phyloP scores from a whole-genome alignment of 2,888 invertebrate genomes.

The Cenopis cana region DNA sequence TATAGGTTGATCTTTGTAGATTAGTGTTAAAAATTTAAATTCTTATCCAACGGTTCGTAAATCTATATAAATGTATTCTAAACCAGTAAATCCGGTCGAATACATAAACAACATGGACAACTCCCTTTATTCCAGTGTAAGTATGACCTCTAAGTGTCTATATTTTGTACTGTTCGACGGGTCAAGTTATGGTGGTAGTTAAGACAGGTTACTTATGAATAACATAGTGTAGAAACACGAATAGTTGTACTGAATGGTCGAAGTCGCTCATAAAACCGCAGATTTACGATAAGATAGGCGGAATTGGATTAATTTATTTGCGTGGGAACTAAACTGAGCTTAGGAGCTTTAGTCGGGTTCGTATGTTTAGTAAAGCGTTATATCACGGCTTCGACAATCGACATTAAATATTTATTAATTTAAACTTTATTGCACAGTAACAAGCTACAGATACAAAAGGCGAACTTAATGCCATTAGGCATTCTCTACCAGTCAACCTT shows the following conservation, averaged over 20 bases:
- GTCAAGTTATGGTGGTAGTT: neutral
- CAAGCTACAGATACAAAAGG: too few species aligned
- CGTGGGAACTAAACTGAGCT: slow-evolving; percentile 17
- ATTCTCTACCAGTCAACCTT: too few species aligned
- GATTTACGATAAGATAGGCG: slow-evolving; percentile 33
- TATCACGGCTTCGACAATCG: neutral
- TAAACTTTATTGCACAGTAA: too few species aligned
- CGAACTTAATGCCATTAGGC: too few species aligned
- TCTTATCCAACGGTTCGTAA: neutral
- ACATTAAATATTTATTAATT: too few species aligned
- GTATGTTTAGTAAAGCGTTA: neutral
- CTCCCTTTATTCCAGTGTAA: neutral
- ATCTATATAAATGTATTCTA: neutral
- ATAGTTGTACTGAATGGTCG: slow-evolving; percentile 21
- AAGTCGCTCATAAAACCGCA: slow-evolving; percentile 32
- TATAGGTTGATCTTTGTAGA: too few species aligned
- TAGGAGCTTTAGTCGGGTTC: neutral
- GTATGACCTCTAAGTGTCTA: neutral
- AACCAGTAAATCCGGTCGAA: slow-evolving; percentile 27
- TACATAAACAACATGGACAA: neutral
- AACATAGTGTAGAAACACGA: slow-evolving; percentile 15
- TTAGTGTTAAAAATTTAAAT: neutral
- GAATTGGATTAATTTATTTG: slow-evolving; percentile 25
- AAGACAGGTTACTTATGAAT: neutral
- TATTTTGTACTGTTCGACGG: neutral